These are phyloP conservation scores for Halichondria panicea DNA, from an alignment of 37 sponge, comb jelly and placozoan species.

Conservation along the genomic window DNA sequence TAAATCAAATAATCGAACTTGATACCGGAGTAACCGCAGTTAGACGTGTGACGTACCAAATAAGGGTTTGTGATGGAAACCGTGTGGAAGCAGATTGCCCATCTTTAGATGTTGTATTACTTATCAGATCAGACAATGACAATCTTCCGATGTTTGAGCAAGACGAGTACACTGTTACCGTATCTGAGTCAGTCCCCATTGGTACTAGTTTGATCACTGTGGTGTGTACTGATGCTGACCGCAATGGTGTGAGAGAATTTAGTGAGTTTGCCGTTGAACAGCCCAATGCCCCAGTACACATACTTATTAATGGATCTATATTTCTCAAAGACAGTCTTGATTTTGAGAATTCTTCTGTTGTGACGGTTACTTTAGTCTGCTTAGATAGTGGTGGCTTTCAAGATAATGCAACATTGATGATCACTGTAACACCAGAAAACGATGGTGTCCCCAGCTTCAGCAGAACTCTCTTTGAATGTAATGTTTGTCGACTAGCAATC, in stretches of 20 bases:
- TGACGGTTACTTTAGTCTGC: not conserved
- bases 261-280: not conserved
- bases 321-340: not conserved
- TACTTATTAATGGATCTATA: no score
- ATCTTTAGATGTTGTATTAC: not conserved
- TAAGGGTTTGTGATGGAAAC: not conserved
- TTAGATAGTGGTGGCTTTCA: not conserved
- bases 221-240: not conserved
- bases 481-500: not conserved
- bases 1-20: not conserved
- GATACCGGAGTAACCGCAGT: not conserved
- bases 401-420: not conserved
- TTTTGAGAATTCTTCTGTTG: not conserved
- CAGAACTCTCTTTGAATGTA: not conserved
- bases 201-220: not conserved
- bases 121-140: not conserved
- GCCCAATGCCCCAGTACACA: not conserved
- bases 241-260: constrained; percentile 1
- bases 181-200: not conserved
- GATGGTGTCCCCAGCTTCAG: not conserved
- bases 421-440: constrained; percentile 19
- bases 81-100: not conserved
- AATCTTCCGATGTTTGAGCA: not conserved
- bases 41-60: no score
- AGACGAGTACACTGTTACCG: not conserved